These are phyloP conservation scores for Danionella cerebrum DNA, from an alignment of 2,113 vertebrate species.

Conservation along the genomic window DNA sequence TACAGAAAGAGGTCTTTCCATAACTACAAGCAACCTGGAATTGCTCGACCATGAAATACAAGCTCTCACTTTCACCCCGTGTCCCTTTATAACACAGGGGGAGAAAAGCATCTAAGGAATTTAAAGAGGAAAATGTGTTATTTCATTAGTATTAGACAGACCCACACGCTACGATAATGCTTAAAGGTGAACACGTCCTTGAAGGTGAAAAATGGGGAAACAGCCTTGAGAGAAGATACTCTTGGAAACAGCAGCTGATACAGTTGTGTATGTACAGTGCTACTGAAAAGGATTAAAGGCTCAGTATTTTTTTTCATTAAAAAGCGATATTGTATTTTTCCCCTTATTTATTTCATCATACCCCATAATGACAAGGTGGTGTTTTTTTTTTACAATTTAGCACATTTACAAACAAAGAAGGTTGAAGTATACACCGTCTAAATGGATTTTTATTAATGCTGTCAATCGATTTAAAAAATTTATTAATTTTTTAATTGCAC, in stretches of 20 bases:
- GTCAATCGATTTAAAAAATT: too few relatives aligned
- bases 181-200: slow-evolving; percentile 3
- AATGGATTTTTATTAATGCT: too few relatives aligned
- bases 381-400: too few relatives aligned
- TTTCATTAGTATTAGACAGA: slow-evolving; percentile 7
- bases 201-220: background rate
- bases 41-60: slow-evolving; percentile 22
- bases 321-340: too few relatives aligned
- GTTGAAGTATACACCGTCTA: too few relatives aligned
- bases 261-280: background rate
- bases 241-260: slow-evolving; percentile 2
- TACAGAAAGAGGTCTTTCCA: slow-evolving; percentile 1
- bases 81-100: slow-evolving; percentile 1
- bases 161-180: background rate
- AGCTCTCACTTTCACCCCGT: slow-evolving; percentile 9
- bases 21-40: slow-evolving; percentile 29
- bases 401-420: too few relatives aligned
- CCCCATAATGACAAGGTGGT: too few relatives aligned
- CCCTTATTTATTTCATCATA: too few relatives aligned
- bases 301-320: too few relatives aligned
- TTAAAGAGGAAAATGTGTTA: slow-evolving; percentile 8
- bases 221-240: slow-evolving; percentile 1
- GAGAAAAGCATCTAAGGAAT: background rate
- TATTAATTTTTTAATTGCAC: too few relatives aligned
- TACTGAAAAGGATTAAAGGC: too few relatives aligned